A percentile compares a stretch with the other conserved stretches of the same genome.
phyloP scores from a whole-genome alignment of 2,797 vertebrate genomes.

The Mallotus villosus region DNA sequence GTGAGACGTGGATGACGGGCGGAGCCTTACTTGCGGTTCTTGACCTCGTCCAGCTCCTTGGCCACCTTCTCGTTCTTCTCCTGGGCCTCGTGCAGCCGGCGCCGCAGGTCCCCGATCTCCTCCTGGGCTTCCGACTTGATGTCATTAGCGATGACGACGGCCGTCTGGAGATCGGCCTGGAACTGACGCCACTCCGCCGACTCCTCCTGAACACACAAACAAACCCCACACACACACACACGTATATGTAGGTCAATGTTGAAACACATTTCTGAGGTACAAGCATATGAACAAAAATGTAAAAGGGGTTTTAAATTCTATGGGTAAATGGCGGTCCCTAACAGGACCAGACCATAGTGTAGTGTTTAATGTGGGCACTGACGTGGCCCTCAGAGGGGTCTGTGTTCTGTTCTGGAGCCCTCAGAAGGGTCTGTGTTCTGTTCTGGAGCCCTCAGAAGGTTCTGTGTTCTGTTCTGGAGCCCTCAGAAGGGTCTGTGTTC shows the following conservation, averaged over 20 bases:
- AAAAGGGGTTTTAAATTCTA: too few relatives aligned
- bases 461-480: too few relatives aligned
- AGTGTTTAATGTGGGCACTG: not conserved
- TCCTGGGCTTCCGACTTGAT: constrained; percentile 97
- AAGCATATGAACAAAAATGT: too few relatives aligned
- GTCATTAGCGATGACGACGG: constrained; percentile 95
- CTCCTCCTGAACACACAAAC: constrained; percentile 83
- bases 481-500: too few relatives aligned
- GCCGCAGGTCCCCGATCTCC: constrained; percentile 92
- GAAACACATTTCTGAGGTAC: not conserved
- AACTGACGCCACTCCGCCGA: constrained; percentile 97
- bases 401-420: too few relatives aligned
- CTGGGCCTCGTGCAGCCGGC: constrained; percentile 85
- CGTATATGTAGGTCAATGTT: not conserved
- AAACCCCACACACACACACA: constrained; percentile 14
- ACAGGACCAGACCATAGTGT: not conserved
- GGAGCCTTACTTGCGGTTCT: constrained; percentile 89
- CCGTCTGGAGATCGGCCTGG: constrained; percentile 94
- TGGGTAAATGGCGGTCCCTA: not conserved
- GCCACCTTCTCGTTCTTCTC: constrained; percentile 93
- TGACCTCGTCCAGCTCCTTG: constrained; percentile 92
- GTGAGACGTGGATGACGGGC: not conserved
- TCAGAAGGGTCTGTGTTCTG: too few relatives aligned
- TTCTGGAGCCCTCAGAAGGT: too few relatives aligned
- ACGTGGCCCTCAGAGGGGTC: not conserved